phyloP scores from a whole-genome alignment of 1,140 invertebrate genomes.

The Ylistrum balloti region DNA sequence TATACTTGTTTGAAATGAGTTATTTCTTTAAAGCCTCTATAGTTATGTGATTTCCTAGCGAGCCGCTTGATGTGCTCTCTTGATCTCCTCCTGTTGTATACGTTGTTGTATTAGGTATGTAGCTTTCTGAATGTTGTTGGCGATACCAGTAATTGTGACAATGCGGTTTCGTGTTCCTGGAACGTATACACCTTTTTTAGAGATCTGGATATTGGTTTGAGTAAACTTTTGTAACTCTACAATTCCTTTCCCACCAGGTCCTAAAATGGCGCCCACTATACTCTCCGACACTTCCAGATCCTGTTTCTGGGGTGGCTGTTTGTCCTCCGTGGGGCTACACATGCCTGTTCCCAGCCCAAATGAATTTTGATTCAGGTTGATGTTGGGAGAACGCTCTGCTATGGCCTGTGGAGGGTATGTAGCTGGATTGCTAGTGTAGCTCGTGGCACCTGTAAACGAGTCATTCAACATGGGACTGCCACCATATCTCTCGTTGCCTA shows the following conservation, averaged over 20 bases:
- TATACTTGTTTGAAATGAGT: constrained; percentile 58
- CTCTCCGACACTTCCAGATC: constrained; percentile 93
- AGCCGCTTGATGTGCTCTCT: constrained; percentile 87
- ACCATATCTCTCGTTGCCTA: constrained; percentile 76
- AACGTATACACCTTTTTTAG: constrained; percentile 98
- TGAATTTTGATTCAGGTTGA: constrained; percentile 87
- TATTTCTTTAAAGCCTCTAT: constrained; percentile 58
- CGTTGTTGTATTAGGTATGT: constrained; percentile 97
- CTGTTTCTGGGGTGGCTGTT: constrained; percentile 87
- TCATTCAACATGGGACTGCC: constrained; percentile 79
- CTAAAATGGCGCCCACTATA: constrained; percentile 98
- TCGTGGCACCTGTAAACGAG: constrained; percentile 73
- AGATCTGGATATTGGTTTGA: constrained; percentile 98
- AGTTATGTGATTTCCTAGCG: constrained; percentile 70
- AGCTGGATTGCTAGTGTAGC: constrained; percentile 70
- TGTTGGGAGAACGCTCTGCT: constrained; percentile 81
- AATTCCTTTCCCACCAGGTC: constrained; percentile 96
- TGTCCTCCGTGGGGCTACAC: constrained; percentile 79
- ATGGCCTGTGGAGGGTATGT: constrained; percentile 67
- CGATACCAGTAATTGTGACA: constrained; percentile 96
- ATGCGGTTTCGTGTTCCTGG: constrained; percentile 98
- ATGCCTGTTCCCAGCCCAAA: constrained; percentile 89
- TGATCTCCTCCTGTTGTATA: constrained; percentile 96
- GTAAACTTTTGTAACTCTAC: constrained; percentile 98
- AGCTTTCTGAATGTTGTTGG: constrained; percentile 93